Percentiles rank a stretch among this genome's conserved stretches.
Conservation (phyloP, 2,888 invertebrate species). For the Dryococelus australis region DNA sequence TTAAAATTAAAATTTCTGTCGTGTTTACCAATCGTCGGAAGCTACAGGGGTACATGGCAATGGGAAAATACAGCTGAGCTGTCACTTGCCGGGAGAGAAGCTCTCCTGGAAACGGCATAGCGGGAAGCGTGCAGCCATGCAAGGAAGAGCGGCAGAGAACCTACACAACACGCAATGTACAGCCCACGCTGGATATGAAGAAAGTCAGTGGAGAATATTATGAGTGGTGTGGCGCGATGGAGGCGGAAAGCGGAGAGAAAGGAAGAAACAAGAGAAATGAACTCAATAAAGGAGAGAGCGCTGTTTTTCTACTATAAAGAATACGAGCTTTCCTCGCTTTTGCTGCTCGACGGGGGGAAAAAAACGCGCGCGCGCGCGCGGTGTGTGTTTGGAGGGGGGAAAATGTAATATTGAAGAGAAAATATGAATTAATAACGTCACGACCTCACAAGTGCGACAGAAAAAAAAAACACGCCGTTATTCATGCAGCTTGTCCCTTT, state of each 20-base stretch:
- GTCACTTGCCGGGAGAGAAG: too few relatives aligned
- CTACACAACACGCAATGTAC: neutral
- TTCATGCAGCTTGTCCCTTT: neutral
- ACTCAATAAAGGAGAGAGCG: conserved; percentile 9
- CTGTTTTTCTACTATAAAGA: conserved; percentile 16
- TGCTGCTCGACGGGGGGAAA: neutral
- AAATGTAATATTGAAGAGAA: neutral
- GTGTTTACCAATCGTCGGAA: too few relatives aligned
- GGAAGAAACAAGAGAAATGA: neutral
- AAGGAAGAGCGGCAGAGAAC: neutral
- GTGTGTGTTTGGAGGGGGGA: neutral
- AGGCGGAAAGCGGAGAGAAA: too few relatives aligned
- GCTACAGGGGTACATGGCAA: too few relatives aligned
- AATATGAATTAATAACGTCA: conserved; percentile 2
- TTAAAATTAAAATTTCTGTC: too few relatives aligned
- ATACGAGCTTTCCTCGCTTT: neutral
- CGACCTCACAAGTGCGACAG: neutral
- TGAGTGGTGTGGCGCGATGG: neutral
- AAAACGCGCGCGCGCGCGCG: neutral
- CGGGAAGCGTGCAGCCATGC: too few relatives aligned
- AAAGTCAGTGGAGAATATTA: neutral
- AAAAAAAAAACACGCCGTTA: neutral
- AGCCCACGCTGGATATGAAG: neutral
- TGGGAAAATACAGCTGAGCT: too few relatives aligned
- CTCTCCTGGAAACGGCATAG: too few relatives aligned